phyloP scores from a whole-genome alignment of 2,888 invertebrate species.

The Argynnis bischoffii region DNA sequence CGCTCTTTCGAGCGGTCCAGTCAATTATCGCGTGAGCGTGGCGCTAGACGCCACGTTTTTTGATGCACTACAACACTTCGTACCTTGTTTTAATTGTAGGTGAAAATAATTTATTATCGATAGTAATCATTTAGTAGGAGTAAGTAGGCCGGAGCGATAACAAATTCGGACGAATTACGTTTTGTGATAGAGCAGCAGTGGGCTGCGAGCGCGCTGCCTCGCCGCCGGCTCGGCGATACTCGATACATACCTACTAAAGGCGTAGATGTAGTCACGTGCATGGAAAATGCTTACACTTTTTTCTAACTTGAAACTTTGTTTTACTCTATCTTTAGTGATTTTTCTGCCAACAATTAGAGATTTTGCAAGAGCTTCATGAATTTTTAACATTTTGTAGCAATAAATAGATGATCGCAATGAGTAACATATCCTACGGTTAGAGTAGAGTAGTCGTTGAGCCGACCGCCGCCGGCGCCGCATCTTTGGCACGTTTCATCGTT shows the following conservation, averaged over 20 bases:
- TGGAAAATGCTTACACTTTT: constrained; percentile 56
- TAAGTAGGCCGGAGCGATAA: constrained; percentile 80
- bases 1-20: constrained; percentile 63
- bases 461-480: constrained; percentile 55
- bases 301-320: constrained; percentile 48
- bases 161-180: constrained; percentile 79
- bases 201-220: constrained; percentile 55
- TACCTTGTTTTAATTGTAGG: constrained; percentile 78
- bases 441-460: constrained; percentile 57
- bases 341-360: constrained; percentile 53
- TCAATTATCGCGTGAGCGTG: constrained; percentile 75
- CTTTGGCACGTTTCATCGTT: constrained; percentile 72
- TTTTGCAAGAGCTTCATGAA: constrained; percentile 62
- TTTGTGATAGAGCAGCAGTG: constrained; percentile 72
- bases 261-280: constrained; percentile 52
- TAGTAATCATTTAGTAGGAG: constrained; percentile 79
- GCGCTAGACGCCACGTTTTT: constrained; percentile 47
- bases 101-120: constrained; percentile 80
- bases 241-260: constrained; percentile 44
- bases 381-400: constrained; percentile 54
- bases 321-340: constrained; percentile 56
- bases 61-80: constrained; percentile 66
- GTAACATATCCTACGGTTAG: constrained; percentile 69
- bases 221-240: constrained; percentile 61
- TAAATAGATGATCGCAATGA: constrained; percentile 61